These are phyloP conservation scores for Amblyteles armatorius DNA, from an alignment of 2,888 invertebrate species.

Conservation along the genomic window DNA sequence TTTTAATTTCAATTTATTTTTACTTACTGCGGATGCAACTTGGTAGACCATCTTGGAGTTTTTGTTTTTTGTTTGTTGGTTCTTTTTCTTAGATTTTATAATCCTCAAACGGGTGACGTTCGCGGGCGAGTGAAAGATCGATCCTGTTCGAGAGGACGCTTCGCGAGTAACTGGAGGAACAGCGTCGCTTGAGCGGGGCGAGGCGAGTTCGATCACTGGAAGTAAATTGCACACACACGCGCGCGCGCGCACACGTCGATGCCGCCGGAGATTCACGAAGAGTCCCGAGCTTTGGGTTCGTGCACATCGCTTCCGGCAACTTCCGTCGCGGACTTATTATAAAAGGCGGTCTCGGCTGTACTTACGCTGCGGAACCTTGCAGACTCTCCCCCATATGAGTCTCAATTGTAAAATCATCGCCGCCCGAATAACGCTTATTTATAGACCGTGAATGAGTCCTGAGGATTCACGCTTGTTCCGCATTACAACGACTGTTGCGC, in stretches of 20 bases:
- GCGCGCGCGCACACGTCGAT: background rate
- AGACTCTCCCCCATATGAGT: no score
- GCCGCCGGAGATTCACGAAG: slow-evolving; percentile 44
- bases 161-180: slow-evolving; percentile 17
- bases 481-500: background rate
- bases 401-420: background rate
- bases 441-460: slow-evolving; percentile 1
- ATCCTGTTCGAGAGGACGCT: slow-evolving; percentile 30
- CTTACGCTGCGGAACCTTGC: background rate
- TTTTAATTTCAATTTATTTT: background rate
- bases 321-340: slow-evolving; percentile 7
- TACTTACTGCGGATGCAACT: slow-evolving; percentile 51
- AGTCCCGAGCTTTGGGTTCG: slow-evolving; percentile 14
- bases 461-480: background rate
- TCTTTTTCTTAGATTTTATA: background rate
- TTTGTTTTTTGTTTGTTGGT: slow-evolving; percentile 13
- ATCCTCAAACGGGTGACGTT: slow-evolving; percentile 17
- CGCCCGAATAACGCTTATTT: background rate
- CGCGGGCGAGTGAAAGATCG: background rate
- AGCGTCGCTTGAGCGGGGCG: slow-evolving; percentile 9
- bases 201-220: slow-evolving; percentile 43
- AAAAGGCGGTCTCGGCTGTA: background rate
- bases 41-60: slow-evolving; percentile 57
- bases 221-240: slow-evolving; percentile 5
- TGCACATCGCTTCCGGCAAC: background rate